Evolutionary conservation across 2,113 vertebrate species (phyloP), one percentile per base, ranked within the genome.

Genomic region (Tachuris rubrigastra): DNA sequence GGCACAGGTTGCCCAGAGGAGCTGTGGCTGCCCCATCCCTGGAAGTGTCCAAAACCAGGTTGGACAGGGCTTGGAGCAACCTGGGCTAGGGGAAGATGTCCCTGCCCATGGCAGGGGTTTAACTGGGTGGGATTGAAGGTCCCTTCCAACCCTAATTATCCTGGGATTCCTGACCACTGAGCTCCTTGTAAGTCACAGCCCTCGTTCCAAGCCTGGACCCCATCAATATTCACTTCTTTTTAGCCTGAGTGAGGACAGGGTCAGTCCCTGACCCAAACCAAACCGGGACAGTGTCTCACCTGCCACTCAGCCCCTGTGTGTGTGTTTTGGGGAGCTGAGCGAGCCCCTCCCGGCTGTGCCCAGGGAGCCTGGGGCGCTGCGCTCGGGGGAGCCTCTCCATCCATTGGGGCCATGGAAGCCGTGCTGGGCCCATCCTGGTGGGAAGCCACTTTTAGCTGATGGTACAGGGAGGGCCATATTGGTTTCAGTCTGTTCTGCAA

Each of bases 401-500:
- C 18, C 1, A 3, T 8, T 10, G 4, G 8, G 30, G 72, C 84
- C 22, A 42, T 30, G 55, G 69, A 33, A 55, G 59, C 59, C 71
- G 1, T 19, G 89, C 86, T 59, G 94, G 56, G 47, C 31, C 66
- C 15, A 2, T 66, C 74, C 90, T 50, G 63, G 91, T 55, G 90
- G 63, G 75, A 80, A 90, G 87, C 58, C 93, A 3, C 87, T 91
- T 79, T 69, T 5, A 73, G 94, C 96, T 39, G 94, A 63, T 56
- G 87, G 82, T 85, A 67, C 87, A 66, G 86, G 85, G 71, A 92
- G 81, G 93, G 93, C 96, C 96, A 95, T 90, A 95, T 91, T 93
- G 95, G 90, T 84, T 59, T 94, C 96, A 80, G 96, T 96, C 95
- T 97, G 96, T 95, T 95, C 91, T 93, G 94, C 93, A 93, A 95